Base-by-base conservation (phyloP, 2,113 vertebrate genomes). In the Ictalurus punctatus region DNA sequence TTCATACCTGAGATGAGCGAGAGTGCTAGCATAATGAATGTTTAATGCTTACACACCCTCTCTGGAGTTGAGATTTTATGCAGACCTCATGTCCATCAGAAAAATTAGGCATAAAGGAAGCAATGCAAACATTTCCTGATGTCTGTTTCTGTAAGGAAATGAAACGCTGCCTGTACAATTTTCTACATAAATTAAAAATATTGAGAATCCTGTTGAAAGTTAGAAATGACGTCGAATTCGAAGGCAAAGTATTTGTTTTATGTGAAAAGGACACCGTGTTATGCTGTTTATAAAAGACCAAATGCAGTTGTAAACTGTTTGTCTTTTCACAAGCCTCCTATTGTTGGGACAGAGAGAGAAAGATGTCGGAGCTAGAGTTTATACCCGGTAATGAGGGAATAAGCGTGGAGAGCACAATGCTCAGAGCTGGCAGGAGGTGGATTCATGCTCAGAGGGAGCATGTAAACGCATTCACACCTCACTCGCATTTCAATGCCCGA, bases 381-480 rank as follows among this genome's bases (percentile, higher is more conserved):
- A 34, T 76, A 37, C 52, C 56, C 58, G 44, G 73, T 94, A 95
- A 95, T 93, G 92, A 92, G 89, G 93, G 94, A 94, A 94, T 95
- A 93, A 95, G 94, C 92, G 44, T 88, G 74, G 91, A 93, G 94
- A 94, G 94, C 86, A 84, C 94, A 94, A 93, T 92, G 93, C 83
- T 85, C 37, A 30, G 80, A 90, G 88, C 82, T 79, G 84, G 84
- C 82, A 84, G 89, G 89, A 82, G 91, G 86, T 84, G 73, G 73
- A 61, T 86, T 86, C 83, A 84, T 84, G 89, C 93, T 93, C 93
- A 90, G 90, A 91, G 90, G 59, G 91, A 81, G 87, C 93, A 93
- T 92, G 91, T 94, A 94, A 96, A 94, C 94, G 91, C 93, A 93
- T 95, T 96, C 94, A 92, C 95, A 95, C 94, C 94, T 95, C 94